These are phyloP conservation scores for Archips crataeganus DNA, from an alignment of 2,888 invertebrate genomes.

Conservation along the genomic window DNA sequence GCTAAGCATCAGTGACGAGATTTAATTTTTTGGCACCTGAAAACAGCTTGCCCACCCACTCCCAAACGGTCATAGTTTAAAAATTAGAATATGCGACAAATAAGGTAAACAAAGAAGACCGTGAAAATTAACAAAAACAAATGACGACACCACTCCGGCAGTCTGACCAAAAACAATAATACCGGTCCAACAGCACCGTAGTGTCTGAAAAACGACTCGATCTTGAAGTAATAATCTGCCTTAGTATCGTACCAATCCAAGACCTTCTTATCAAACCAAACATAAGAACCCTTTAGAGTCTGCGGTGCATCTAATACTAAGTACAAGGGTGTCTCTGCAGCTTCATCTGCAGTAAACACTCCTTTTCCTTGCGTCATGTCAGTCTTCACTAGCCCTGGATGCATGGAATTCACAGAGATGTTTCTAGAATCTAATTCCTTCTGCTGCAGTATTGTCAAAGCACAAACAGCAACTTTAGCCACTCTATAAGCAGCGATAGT, in stretches of 20 bases:
- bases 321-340: slow-evolving; percentile 84
- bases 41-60: no score
- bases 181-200: slow-evolving; percentile 20
- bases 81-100: slow-evolving; percentile 18
- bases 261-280: slow-evolving; percentile 86
- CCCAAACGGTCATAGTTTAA: no score
- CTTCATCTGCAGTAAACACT: slow-evolving; percentile 80
- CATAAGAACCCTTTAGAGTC: slow-evolving; percentile 85
- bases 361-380: slow-evolving; percentile 90
- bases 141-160: slow-evolving; percentile 13
- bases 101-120: slow-evolving; percentile 6
- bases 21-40: no score
- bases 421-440: slow-evolving; percentile 83
- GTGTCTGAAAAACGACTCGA: slow-evolving; percentile 21
- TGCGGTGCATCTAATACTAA: slow-evolving; percentile 81
- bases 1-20: no score
- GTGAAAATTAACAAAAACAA: slow-evolving; percentile 24
- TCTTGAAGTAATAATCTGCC: slow-evolving; percentile 67
- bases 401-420: slow-evolving; percentile 87
- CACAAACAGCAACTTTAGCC: slow-evolving; percentile 90
- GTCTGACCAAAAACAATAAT: background rate
- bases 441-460: slow-evolving; percentile 89
- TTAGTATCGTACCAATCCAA: slow-evolving; percentile 84
- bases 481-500: slow-evolving; percentile 87
- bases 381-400: slow-evolving; percentile 92